These are phyloP conservation scores for Diorhabda sublineata DNA, from an alignment of 1,140 invertebrate genomes.

Conservation along the genomic window DNA sequence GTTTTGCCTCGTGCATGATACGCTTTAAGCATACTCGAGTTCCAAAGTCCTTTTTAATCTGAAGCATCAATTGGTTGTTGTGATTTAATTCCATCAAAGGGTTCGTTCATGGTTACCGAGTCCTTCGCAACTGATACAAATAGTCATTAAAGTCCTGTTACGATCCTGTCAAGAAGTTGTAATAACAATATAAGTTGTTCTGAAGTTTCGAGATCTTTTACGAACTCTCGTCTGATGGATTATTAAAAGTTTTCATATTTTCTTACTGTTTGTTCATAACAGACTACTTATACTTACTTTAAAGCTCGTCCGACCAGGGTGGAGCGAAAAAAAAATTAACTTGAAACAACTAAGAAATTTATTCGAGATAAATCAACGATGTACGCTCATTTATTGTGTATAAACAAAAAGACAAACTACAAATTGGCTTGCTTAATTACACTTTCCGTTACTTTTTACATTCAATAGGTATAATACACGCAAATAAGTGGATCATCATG, in stretches of 20 bases:
- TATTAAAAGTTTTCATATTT: constrained; percentile 3
- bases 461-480: no score
- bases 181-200: constrained; percentile 1
- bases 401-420: no score
- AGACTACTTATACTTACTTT: neutral
- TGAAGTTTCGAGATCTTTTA: neutral
- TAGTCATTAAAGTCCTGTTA: constrained; percentile 2
- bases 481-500: no score
- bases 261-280: neutral
- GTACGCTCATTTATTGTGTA: no score
- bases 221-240: neutral
- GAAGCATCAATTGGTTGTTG: neutral
- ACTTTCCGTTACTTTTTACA: no score
- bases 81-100: neutral
- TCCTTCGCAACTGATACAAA: neutral
- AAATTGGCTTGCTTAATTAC: no score
- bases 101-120: neutral
- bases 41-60: neutral
- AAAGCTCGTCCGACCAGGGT: neutral
- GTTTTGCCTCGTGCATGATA: neutral
- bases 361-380: no score
- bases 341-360: no score
- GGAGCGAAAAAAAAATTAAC: neutral
- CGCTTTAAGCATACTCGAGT: neutral
- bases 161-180: neutral